Base-by-base conservation (phyloP, 2,113 vertebrate species). In the Lamprologus speciosus region DNA sequence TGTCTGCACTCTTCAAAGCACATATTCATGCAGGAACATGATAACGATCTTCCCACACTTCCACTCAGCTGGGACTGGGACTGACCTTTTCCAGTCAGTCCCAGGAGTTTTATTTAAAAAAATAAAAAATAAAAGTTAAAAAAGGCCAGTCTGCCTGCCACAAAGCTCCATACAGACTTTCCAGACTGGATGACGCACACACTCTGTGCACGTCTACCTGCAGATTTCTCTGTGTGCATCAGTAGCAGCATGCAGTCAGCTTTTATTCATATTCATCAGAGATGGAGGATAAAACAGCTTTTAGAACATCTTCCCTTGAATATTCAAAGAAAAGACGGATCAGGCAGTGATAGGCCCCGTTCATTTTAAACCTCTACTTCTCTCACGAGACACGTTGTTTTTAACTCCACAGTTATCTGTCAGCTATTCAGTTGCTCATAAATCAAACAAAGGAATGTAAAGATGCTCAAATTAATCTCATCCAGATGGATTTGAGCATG, bases 111-210 rank as follows among this genome's bases (percentile, higher is more conserved):
- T 54, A 26, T 63, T 78, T 50, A 1, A 23, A 14, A 68, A 9
- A 23, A 68, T 7, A 23, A 53, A 47, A 9, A 21, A 23, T 19
- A 26, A 53, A 45, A 70, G 63, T 68, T 37, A 13, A 70, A 80
- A 80, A 87, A 57, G 80, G 47, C 23, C 35, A 45, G 84, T 50
- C 28, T 28, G 70, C 58, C 68, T 51, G 33, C n/a, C 4, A 21
- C 86, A 89, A 82, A 73, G 86, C 54, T 47, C 82, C 63, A 85
- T 65, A 86, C 85, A 92, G n/a, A 81, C 19, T 85, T 85, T 88
- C 86, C 85, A 80, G 55, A 13, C 68, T 54, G 85, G 12, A 83
- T 88, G 90, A 94, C 83, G 53, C 90, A 88, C 75, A 84, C 33
- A 42, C 31, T 9, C 19, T 81, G 31, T 47, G 42, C 51, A 83